A percentile compares a stretch with the other conserved stretches of the same genome.
phyloP scores from a whole-genome alignment of 1,140 invertebrate genomes.

The Kradibia gibbosae region DNA sequence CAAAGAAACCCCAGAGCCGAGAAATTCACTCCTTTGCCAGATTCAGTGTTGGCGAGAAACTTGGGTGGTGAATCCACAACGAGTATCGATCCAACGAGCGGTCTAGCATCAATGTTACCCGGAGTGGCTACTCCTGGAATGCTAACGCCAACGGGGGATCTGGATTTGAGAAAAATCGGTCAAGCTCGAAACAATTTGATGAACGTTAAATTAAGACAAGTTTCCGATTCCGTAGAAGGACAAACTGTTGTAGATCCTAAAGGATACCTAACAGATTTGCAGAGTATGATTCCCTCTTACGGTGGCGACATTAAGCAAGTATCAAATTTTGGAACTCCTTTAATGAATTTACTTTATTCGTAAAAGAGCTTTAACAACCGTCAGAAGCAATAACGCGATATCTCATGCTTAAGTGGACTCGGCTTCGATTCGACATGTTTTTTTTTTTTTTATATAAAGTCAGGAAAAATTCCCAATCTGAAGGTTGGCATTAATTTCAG shows the following conservation, averaged over 20 bases:
- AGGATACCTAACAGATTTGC: slow-evolving; percentile 98
- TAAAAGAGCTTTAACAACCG: too few relatives aligned
- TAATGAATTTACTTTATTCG: too few relatives aligned
- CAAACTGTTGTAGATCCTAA: slow-evolving; percentile 99
- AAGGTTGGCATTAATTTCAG: slow-evolving; percentile 63
- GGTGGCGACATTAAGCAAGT: slow-evolving; percentile 95
- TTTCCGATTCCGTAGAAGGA: slow-evolving; percentile 98
- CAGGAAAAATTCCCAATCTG: not conserved
- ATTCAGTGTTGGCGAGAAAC: slow-evolving; percentile 94
- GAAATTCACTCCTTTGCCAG: slow-evolving; percentile 97
- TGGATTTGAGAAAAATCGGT: slow-evolving; percentile 98
- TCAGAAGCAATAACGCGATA: too few relatives aligned
- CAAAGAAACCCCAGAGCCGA: slow-evolving; percentile 95
- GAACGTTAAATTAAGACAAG: slow-evolving; percentile 98
- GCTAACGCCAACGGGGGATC: slow-evolving; percentile 87
- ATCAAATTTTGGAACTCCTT: too few relatives aligned
- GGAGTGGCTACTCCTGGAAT: slow-evolving; percentile 85
- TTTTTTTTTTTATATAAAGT: too few relatives aligned
- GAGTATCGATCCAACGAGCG: slow-evolving; percentile 89
- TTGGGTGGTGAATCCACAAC: slow-evolving; percentile 87
- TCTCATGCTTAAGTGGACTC: too few relatives aligned
- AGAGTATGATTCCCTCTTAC: slow-evolving; percentile 98
- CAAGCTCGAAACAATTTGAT: slow-evolving; percentile 99
- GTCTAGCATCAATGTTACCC: slow-evolving; percentile 88
- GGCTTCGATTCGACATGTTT: too few relatives aligned